These are phyloP conservation scores for Brachionichthys hirsutus DNA, from an alignment of 2,113 vertebrate species.

Conservation along the genomic window DNA sequence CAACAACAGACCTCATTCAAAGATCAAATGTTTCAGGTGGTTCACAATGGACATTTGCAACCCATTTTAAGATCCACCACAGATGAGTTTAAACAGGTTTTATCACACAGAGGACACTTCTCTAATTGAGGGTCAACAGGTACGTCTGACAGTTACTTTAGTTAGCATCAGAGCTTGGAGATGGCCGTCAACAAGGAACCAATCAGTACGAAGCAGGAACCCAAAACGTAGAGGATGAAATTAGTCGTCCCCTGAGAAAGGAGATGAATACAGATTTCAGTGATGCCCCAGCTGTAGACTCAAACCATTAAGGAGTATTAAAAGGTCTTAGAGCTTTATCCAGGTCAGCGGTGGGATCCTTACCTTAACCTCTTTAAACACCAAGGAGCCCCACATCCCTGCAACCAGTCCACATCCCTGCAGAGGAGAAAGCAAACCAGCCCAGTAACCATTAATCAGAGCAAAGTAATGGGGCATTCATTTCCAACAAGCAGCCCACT, in stretches of 20 bases:
- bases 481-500: not conserved
- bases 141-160: not conserved
- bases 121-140: too few relatives aligned
- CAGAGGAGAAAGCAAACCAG: conserved; percentile 3
- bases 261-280: conserved; percentile 4
- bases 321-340: too few relatives aligned
- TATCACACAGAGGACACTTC: too few relatives aligned
- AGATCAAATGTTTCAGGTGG: too few relatives aligned
- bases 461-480: too few relatives aligned
- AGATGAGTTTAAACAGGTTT: too few relatives aligned
- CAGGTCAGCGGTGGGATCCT: conserved; percentile 12
- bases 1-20: too few relatives aligned
- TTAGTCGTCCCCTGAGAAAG: conserved; percentile 79
- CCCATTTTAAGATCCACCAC: too few relatives aligned
- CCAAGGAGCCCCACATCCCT: conserved; percentile 86
- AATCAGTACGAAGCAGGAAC: conserved; percentile 77
- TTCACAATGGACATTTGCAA: too few relatives aligned
- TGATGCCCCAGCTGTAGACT: not conserved
- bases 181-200: conserved; percentile 82
- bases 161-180: conserved; percentile 77
- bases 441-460: not conserved
- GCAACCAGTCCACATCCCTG: conserved; percentile 88
- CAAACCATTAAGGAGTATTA: too few relatives aligned
- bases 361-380: conserved; percentile 92
- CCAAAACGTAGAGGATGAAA: conserved; percentile 76